Evolutionary conservation across 2,797 vertebrate species (phyloP).

Genomic region (Stomatorhinus walkeri): DNA sequence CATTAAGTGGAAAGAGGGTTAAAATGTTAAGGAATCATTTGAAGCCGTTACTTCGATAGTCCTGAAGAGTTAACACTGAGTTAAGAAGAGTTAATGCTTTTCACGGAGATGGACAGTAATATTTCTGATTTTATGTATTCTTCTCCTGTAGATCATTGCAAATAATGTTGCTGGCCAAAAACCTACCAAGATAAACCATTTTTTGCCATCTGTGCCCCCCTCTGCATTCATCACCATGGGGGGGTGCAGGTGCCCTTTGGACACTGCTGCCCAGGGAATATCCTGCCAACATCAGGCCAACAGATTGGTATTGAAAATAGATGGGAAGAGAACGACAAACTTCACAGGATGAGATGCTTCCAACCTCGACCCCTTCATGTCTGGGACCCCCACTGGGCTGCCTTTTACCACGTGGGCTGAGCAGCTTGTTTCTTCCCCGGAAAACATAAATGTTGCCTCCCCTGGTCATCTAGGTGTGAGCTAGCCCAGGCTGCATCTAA

Average conservation of each 20-base stretch:
- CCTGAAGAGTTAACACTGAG: neutral
- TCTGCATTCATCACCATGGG: neutral
- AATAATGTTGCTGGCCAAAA: neutral
- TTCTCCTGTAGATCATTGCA: neutral
- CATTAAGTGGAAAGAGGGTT: conserved; percentile 23
- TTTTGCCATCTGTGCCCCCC: neutral
- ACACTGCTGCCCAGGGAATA: neutral
- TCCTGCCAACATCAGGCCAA: neutral
- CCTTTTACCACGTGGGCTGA: neutral
- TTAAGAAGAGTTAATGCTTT: neutral
- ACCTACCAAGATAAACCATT: neutral
- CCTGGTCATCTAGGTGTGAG: neutral
- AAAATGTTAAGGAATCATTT: conserved; percentile 22
- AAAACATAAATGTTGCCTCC: neutral
- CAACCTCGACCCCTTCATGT: neutral
- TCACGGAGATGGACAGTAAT: neutral
- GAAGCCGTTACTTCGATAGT: neutral
- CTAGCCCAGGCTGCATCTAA: neutral
- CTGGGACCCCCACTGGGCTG: neutral
- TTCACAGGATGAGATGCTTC: neutral
- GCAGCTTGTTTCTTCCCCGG: neutral
- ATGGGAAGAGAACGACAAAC: neutral
- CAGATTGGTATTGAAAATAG: neutral
- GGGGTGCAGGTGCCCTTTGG: neutral
- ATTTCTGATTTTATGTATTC: neutral